phyloP scores from a whole-genome alignment of 2,797 vertebrate species.

The Bradypus variegatus region DNA sequence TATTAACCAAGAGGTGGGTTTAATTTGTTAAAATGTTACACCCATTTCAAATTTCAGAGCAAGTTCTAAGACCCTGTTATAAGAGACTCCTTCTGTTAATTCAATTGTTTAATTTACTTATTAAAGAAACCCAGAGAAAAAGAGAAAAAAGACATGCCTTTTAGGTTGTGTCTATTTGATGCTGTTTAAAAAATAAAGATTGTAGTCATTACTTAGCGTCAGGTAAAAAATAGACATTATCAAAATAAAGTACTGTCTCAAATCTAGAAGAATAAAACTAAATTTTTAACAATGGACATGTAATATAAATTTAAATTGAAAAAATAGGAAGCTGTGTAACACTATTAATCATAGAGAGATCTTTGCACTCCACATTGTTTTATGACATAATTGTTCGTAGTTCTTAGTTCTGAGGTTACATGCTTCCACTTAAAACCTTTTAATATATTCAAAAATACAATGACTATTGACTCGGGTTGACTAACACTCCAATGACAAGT shows the following conservation, averaged over 20 bases:
- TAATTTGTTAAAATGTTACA: constrained; percentile 38
- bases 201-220: not conserved
- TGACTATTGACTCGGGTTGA: not conserved
- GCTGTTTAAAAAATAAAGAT: not conserved
- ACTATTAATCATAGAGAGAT: not conserved
- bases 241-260: constrained; percentile 12
- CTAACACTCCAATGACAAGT: not conserved
- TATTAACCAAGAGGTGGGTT: not conserved
- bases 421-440: not conserved
- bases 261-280: not conserved
- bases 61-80: not conserved
- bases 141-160: not conserved
- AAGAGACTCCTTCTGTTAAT: not conserved
- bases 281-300: not conserved
- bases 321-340: not conserved
- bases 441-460: not conserved
- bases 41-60: constrained; percentile 26
- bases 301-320: not conserved
- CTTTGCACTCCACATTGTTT: not conserved
- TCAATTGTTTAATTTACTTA: not conserved
- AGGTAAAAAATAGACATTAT: not conserved
- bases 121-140: not conserved
- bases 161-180: not conserved
- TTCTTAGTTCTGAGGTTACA: not conserved
- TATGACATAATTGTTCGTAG: not conserved